phyloP scores from a whole-genome alignment of 2,797 vertebrate species.

The Hydrolagus colliei region DNA sequence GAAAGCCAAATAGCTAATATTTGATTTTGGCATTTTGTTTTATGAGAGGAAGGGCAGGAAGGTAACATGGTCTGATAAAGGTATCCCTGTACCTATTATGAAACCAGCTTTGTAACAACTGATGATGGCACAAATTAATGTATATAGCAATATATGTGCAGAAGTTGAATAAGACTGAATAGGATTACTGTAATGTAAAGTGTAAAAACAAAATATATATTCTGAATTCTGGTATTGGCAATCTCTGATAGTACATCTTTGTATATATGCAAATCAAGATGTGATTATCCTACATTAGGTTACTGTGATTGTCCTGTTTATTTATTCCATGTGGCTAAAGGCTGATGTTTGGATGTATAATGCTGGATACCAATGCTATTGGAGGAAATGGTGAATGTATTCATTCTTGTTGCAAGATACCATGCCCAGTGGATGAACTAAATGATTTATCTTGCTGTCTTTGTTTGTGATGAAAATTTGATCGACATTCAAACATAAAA shows the following conservation, averaged over 20 bases:
- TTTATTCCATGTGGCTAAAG: constrained; percentile 15
- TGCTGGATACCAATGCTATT: constrained; percentile 13
- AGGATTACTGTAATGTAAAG: constrained; percentile 24
- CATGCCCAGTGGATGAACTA: background rate
- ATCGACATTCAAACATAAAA: constrained; percentile 14
- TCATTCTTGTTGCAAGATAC: constrained; percentile 22
- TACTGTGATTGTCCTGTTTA: constrained; percentile 18
- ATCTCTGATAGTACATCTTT: constrained; percentile 25
- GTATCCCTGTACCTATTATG: background rate
- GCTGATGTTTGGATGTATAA: constrained; percentile 12
- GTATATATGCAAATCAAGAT: constrained; percentile 22
- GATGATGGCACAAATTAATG: constrained; percentile 59
- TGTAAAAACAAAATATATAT: constrained; percentile 50
- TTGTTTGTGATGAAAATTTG: constrained; percentile 23
- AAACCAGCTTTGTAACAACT: constrained; percentile 40
- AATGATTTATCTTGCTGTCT: constrained; percentile 24
- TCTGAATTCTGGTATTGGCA: constrained; percentile 37
- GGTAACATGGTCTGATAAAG: background rate
- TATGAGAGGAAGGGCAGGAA: background rate
- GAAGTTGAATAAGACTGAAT: constrained; percentile 22
- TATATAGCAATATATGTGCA: constrained; percentile 51
- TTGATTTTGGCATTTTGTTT: background rate
- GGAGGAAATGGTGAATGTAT: constrained; percentile 24
- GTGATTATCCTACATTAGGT: constrained; percentile 7
- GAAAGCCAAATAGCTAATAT: background rate